phyloP scores from a whole-genome alignment of 1,140 invertebrate species.

The Aphelinus certus region DNA sequence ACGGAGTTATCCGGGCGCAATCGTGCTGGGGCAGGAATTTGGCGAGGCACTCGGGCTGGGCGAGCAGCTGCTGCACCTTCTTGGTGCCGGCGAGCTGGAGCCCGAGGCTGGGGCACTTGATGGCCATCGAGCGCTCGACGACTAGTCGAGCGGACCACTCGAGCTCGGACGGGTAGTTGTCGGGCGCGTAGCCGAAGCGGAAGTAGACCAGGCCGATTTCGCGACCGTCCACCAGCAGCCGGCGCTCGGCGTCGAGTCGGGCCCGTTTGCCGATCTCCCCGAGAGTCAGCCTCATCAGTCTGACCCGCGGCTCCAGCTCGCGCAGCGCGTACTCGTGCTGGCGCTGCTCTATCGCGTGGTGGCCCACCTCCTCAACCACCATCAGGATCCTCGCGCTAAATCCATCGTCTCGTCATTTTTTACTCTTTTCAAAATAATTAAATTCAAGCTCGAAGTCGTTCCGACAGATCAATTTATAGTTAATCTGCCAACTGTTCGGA shows the following conservation, averaged over 20 bases:
- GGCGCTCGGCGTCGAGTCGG: conserved; percentile 66
- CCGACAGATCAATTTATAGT: no score
- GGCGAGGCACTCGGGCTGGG: conserved; percentile 62
- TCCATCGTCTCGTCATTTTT: conserved; percentile 31
- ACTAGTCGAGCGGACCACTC: conserved; percentile 87
- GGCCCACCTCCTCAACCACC: conserved; percentile 84
- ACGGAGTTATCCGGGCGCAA: conserved; percentile 58
- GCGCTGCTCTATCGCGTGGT: conserved; percentile 89
- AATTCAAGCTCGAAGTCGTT: no score
- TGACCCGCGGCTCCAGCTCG: conserved; percentile 71
- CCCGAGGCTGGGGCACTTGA: conserved; percentile 94
- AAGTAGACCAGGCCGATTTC: conserved; percentile 93
- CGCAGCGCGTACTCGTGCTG: conserved; percentile 89
- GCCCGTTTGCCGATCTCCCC: conserved; percentile 71
- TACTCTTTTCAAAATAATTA: no score
- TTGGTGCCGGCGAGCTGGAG: conserved; percentile 85
- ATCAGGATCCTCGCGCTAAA: conserved; percentile 79
- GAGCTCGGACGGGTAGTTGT: conserved; percentile 78
- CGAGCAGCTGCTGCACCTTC: conserved; percentile 89
- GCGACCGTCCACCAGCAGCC: conserved; percentile 70
- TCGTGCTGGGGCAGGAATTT: background rate
- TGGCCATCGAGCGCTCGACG: conserved; percentile 86
- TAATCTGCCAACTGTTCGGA: no score
- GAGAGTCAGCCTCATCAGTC: conserved; percentile 75
- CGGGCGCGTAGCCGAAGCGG: conserved; percentile 87